These are phyloP conservation scores for Aspidapion aeneum DNA, from an alignment of 2,888 invertebrate species.

Conservation along the genomic window DNA sequence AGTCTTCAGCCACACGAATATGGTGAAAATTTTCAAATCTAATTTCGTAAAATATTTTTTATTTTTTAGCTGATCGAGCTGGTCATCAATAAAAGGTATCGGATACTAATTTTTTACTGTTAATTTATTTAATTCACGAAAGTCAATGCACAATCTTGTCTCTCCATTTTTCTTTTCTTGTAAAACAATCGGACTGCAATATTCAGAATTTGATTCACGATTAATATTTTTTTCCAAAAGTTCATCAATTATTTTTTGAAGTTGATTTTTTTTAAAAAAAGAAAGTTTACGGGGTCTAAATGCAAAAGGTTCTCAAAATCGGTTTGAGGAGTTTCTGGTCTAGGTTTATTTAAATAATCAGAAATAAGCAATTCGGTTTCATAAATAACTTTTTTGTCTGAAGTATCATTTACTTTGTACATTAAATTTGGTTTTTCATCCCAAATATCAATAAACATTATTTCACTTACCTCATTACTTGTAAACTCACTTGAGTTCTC, in stretches of 20 bases:
- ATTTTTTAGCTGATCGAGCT: too few species aligned
- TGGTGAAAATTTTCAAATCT: slow-evolving; percentile 37
- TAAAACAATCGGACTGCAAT: too few species aligned
- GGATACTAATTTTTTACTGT: slow-evolving; percentile 34
- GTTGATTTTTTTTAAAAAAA: slow-evolving; percentile 6
- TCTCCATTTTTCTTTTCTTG: too few species aligned
- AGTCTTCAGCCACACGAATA: slow-evolving; percentile 29
- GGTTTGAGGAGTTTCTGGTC: slow-evolving; percentile 4
- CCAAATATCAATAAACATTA: neutral
- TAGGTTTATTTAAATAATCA: slow-evolving; percentile 8
- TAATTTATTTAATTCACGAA: too few species aligned
- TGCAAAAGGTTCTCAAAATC: slow-evolving; percentile 11
- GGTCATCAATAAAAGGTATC: slow-evolving; percentile 32
- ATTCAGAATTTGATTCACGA: too few species aligned
- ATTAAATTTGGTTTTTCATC: neutral
- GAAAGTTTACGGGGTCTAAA: slow-evolving; percentile 5
- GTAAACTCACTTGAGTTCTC: neutral
- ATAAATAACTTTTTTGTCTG: neutral
- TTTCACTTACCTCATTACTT: neutral
- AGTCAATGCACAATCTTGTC: too few species aligned
- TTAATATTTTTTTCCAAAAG: slow-evolving; percentile 18
- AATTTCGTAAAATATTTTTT: too few species aligned
- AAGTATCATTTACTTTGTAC: slow-evolving; percentile 3
- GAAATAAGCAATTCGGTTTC: slow-evolving; percentile 1
- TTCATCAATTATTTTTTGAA: slow-evolving; percentile 23